phyloP scores from a whole-genome alignment of 2,888 invertebrate genomes.

The Cataglyphis livida region DNA sequence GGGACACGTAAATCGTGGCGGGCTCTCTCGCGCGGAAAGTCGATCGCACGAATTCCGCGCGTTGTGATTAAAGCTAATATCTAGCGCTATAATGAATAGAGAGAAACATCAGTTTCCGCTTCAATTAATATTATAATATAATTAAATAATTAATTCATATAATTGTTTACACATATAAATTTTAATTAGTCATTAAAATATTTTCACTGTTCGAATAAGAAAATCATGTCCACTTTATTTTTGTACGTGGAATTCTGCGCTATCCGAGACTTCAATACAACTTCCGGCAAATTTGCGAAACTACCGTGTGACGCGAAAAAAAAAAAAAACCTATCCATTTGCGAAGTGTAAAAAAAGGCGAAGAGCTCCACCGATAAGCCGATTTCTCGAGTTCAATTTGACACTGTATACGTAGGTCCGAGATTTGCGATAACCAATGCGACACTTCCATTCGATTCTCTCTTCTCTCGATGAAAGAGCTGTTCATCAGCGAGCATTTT shows the following conservation, averaged over 20 bases:
- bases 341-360: not conserved
- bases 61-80: constrained; percentile 22
- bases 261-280: not conserved
- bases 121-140: constrained; percentile 6
- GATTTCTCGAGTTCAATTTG: constrained; percentile 46
- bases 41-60: constrained; percentile 41
- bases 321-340: not conserved
- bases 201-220: not conserved
- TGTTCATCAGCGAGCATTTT: constrained; percentile 18
- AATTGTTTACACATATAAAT: not conserved
- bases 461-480: constrained; percentile 25
- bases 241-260: no score
- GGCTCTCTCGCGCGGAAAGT: constrained; percentile 44
- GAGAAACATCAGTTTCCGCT: not conserved
- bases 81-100: not conserved
- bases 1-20: constrained; percentile 57
- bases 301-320: not conserved
- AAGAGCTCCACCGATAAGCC: constrained; percentile 35
- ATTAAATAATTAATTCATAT: not conserved
- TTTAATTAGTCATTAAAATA: not conserved
- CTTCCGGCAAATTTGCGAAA: not conserved
- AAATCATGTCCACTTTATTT: not conserved
- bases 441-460: constrained; percentile 38
- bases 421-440: constrained; percentile 12
- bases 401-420: constrained; percentile 30